Evolutionary conservation across 2,797 vertebrate species (phyloP), one percentile per base, ranked within the genome.

Genomic region (Sebastes steindachneri): DNA sequence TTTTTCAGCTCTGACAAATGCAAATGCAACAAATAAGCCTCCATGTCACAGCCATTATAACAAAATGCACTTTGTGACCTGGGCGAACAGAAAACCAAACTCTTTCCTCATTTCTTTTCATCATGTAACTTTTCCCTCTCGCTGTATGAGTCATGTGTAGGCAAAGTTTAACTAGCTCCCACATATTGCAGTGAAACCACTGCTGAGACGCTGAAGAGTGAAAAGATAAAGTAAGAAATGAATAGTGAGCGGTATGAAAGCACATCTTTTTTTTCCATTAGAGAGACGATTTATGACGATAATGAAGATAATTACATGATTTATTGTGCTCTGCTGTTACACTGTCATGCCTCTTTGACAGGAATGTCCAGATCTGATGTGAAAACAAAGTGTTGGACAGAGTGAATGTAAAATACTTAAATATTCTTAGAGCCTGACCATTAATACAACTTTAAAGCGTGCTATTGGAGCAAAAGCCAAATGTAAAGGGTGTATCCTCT

Each of bases 91-190:
- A 64, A 65, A 23, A 71, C 26, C 5, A 11, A 60, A 45, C n/a
- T 68, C n/a, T 53, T 19, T 41, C 11, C 9, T 37, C 28, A 19
- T 64, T 55, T 83, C 31, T 75, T 71, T 75, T 62, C 26, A 58
- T 68, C 26, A 5, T 29, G 8, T 9, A 70, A 70, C 60, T 77
- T 51, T 60, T 70, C 26, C 63, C 12, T 70, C 25, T 60, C 62
- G 35, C 63, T 62, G 55, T 10, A 68, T 78, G 60, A 82, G n/a
- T 84, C 75, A 79, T 51, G 29, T 25, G 71, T 60, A 48, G 64
- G 68, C 35, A 51, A 75, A 70, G 21, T 79, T 76, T 62, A 79
- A 64, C 63, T 4, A 31, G 65, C 10, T 71, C 76, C 75, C 69
- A 79, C 82, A 35, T 51, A 60, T 71, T 70, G 65, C 65, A 60